Base-by-base conservation (phyloP, 2,888 invertebrate species). In the Synergus japonicus region DNA sequence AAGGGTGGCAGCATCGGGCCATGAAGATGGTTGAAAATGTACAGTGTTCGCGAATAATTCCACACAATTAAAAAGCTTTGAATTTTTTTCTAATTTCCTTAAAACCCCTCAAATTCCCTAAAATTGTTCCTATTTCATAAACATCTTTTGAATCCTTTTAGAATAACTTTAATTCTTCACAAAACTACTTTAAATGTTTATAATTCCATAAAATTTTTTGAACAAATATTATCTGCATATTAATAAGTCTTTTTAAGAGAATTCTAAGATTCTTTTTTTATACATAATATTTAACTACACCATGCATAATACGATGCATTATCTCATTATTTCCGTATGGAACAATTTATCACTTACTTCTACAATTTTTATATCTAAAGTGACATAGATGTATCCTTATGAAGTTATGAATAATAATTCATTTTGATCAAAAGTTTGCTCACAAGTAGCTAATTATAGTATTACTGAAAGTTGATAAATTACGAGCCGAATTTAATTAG, bases 21-120 rank as follows among this genome's bases (percentile, higher is more conserved):
- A n/a, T 37, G 49, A 69, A 69, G 49, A 15, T 37, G 29, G 37
- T 49, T 69, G 15, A 15, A 69, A 65, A 37, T 49, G 49, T 29
- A 49, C 29, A 46, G 46, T 29, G n/a, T 66, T 66, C 41, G 12
- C n/a, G 18, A 66, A 66, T 43, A 44, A 44, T 66, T 8, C 12
- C 18, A 22, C 67, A 63, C 76, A 65, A 65, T 41, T 64, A 64
- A 77, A 44, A 18, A 46, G 43, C 66, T 66, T n/a, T 44, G 44
- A 43, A 44, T 66, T 66, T 66, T 12, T 37, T 7, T 37, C 37
- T 37, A 37, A 37, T 37, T 5, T 0, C 37, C 37, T 37, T 37
- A 4, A 37, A 37, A 37, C 7, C 4, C 5, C 5, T 37, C 37
- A 37, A 7, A 37, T 37, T 37, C 37, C 7, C 37, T 37, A 37